These are phyloP conservation scores for Centruroides vittatus DNA, from an alignment of 1,140 invertebrate genomes.

Conservation along the genomic window DNA sequence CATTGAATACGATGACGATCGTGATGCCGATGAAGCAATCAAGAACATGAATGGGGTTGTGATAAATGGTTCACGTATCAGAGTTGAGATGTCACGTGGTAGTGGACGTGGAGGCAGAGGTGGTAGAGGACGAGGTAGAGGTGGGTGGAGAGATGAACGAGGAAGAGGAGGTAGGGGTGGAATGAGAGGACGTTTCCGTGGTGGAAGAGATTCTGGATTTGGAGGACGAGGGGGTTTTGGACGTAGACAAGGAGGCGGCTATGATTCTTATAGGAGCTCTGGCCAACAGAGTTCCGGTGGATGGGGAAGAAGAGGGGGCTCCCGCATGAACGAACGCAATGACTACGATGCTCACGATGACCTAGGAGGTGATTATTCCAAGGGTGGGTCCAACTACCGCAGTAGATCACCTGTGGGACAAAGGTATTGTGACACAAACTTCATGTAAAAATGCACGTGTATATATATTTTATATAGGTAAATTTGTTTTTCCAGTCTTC, in stretches of 20 bases:
- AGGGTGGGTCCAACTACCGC: no score
- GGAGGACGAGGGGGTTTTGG: slow-evolving; percentile 7
- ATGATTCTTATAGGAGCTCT: slow-evolving; percentile 1
- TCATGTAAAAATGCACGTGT: no score
- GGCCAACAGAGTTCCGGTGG: slow-evolving; percentile 11
- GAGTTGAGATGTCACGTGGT: slow-evolving; percentile 21
- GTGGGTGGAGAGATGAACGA: background rate
- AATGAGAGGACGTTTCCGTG: slow-evolving; percentile 10
- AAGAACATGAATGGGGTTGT: slow-evolving; percentile 34
- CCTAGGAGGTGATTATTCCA: no score
- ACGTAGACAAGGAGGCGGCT: background rate
- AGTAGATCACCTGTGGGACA: no score
- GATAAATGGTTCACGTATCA: slow-evolving; percentile 17
- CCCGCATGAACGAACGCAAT: background rate
- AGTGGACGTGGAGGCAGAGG: slow-evolving; percentile 11
- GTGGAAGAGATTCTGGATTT: slow-evolving; percentile 15
- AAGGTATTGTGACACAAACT: no score
- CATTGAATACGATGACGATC: slow-evolving; percentile 42
- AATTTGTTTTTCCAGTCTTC: no score
- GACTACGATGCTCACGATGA: no score
- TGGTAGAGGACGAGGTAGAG: slow-evolving; percentile 10
- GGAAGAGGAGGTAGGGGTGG: slow-evolving; percentile 7
- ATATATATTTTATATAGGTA: no score
- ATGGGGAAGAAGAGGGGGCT: slow-evolving; percentile 5
- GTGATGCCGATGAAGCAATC: slow-evolving; percentile 43